A percentile compares a stretch with the other conserved stretches of the same genome.
Conservation (phyloP, 2,113 vertebrate genomes). For the Tenebrosternarchus preto region DNA sequence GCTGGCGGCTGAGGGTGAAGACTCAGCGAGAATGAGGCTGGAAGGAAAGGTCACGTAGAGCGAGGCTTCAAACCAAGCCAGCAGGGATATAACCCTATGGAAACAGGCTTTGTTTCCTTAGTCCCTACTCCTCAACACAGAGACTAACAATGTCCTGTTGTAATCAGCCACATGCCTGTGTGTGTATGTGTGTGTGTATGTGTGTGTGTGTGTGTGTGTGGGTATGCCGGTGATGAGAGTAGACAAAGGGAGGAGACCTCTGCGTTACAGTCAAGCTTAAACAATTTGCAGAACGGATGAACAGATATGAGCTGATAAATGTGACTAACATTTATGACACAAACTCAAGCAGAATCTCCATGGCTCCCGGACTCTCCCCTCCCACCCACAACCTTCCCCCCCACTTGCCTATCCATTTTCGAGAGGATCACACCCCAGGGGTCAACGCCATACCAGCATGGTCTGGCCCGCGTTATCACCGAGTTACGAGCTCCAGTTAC, state of each 20-base stretch:
- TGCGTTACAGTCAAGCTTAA: conserved; percentile 39
- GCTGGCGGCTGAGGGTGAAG: conserved; percentile 60
- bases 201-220: conserved; percentile 34
- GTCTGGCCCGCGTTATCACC: conserved; percentile 62
- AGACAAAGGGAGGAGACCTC: conserved; percentile 29
- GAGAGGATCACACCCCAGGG: conserved; percentile 57
- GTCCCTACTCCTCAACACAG: conserved; percentile 54
- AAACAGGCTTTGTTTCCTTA: conserved; percentile 48
- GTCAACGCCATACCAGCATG: conserved; percentile 55
- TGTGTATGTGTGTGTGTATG: conserved; percentile 37
- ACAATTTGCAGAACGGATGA: conserved; percentile 62
- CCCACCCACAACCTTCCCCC: conserved; percentile 41
- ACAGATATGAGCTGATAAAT: conserved; percentile 58
- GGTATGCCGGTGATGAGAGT: conserved; percentile 23
- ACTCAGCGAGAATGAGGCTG: conserved; percentile 60
- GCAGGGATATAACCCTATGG: conserved; percentile 58
- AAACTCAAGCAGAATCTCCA: conserved; percentile 49
- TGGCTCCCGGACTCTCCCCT: conserved; percentile 10
- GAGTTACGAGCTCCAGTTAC: conserved; percentile 68
- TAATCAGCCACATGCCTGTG: conserved; percentile 70
- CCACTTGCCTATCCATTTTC: conserved; percentile 55
- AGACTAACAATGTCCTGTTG: conserved; percentile 69
- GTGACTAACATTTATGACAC: conserved; percentile 56
- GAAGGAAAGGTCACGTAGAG: conserved; percentile 68
- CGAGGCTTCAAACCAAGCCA: conserved; percentile 64